These are phyloP conservation scores for Aleiodes testaceus DNA, from an alignment of 2,888 invertebrate species.

Conservation along the genomic window DNA sequence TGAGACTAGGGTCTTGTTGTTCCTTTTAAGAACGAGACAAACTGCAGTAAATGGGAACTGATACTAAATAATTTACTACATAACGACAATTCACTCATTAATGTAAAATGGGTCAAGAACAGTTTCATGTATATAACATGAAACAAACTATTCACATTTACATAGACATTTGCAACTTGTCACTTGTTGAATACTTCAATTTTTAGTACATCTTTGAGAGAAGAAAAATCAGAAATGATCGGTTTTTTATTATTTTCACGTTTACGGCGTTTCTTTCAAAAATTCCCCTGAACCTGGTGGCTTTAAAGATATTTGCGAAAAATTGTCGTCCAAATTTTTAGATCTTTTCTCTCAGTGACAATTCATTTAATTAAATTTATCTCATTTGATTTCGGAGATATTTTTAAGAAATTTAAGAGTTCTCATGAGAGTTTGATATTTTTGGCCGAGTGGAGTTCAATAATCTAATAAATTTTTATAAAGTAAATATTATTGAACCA, in stretches of 20 bases:
- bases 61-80: background rate
- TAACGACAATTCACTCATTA: background rate
- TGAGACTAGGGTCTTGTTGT: too few relatives aligned
- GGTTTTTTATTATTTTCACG: too few relatives aligned
- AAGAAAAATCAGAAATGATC: background rate
- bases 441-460: background rate
- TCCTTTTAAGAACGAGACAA: too few relatives aligned
- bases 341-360: too few relatives aligned
- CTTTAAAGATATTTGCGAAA: too few relatives aligned
- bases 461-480: slow-evolving; percentile 5
- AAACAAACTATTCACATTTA: background rate
- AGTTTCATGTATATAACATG: background rate
- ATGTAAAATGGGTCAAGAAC: slow-evolving; percentile 7
- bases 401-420: background rate
- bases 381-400: too few relatives aligned
- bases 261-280: too few relatives aligned
- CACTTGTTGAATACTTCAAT: background rate
- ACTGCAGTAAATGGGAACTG: background rate
- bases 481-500: slow-evolving; percentile 6
- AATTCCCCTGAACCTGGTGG: too few relatives aligned
- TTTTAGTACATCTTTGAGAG: background rate
- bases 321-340: too few relatives aligned
- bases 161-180: background rate
- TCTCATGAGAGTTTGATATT: background rate
- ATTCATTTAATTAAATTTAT: too few relatives aligned